Evolutionary conservation across 1,140 invertebrate species (phyloP).

Genomic region (Atta texana): DNA sequence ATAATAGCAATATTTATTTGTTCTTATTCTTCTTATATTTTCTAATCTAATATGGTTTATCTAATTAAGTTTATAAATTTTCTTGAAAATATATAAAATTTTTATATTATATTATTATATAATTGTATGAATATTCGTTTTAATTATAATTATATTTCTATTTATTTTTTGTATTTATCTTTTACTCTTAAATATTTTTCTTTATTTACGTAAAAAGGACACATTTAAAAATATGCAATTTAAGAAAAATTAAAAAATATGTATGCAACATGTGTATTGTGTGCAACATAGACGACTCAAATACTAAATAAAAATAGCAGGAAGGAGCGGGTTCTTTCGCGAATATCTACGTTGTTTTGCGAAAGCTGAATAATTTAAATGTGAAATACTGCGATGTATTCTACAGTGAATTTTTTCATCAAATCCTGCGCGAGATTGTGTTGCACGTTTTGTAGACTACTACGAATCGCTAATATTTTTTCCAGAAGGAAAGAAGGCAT

Average conservation of each 20-base stretch:
- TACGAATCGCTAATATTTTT: slow-evolving; percentile 20
- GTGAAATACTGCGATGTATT: neutral
- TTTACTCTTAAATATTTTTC: neutral
- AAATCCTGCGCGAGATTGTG: slow-evolving; percentile 12
- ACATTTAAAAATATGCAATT: slow-evolving; percentile 14
- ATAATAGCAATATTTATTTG: neutral
- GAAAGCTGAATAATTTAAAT: slow-evolving; percentile 40
- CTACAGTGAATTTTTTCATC: slow-evolving; percentile 14
- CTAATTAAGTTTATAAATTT: neutral
- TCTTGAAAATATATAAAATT: neutral
- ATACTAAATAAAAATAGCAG: slow-evolving; percentile 6
- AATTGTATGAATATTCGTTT: slow-evolving; percentile 1
- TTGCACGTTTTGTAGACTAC: neutral
- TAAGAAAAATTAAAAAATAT: neutral
- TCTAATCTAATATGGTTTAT: neutral
- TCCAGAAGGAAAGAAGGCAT: neutral
- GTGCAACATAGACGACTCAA: neutral
- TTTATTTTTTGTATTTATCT: neutral
- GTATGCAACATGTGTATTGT: too few species aligned
- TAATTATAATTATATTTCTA: neutral
- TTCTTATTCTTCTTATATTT: neutral
- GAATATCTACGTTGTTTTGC: slow-evolving; percentile 17
- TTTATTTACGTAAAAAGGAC: neutral
- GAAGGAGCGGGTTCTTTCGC: neutral
- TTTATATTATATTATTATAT: neutral